Percentiles rank a stretch among this genome's conserved stretches.
Evolutionary conservation across 2,888 invertebrate species (phyloP).

Genomic region (Dicyrtomina minuta): DNA sequence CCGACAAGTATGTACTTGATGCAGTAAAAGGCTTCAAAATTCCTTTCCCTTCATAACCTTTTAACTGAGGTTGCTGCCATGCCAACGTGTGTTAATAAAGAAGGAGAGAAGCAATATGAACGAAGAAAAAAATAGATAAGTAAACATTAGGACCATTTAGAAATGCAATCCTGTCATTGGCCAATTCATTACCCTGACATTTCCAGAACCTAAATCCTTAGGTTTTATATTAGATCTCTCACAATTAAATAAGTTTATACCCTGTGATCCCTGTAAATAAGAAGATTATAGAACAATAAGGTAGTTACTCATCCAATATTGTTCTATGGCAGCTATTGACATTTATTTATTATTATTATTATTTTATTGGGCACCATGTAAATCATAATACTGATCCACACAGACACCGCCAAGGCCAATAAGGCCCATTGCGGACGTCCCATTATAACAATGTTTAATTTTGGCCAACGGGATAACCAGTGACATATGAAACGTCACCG

Average conservation of each 20-base stretch:
- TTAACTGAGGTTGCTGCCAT: not conserved
- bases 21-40: not conserved
- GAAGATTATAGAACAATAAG: not conserved
- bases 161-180: not conserved
- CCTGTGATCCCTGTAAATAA: not conserved
- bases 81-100: not conserved
- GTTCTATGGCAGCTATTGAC: not conserved
- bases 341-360: too few species aligned
- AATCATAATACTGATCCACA: too few species aligned
- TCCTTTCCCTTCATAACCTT: not conserved
- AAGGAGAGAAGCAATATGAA: not conserved
- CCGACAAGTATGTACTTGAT: not conserved
- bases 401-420: too few species aligned
- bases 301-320: not conserved
- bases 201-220: not conserved
- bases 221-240: not conserved
- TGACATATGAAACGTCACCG: too few species aligned
- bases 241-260: not conserved
- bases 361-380: too few species aligned
- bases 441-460: too few species aligned
- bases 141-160: not conserved
- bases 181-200: not conserved
- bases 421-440: too few species aligned
- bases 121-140: not conserved
- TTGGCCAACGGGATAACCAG: too few species aligned